Evolutionary conservation across 2,113 vertebrate genomes (phyloP).

Genomic region (Drymodes brunneopygia): DNA sequence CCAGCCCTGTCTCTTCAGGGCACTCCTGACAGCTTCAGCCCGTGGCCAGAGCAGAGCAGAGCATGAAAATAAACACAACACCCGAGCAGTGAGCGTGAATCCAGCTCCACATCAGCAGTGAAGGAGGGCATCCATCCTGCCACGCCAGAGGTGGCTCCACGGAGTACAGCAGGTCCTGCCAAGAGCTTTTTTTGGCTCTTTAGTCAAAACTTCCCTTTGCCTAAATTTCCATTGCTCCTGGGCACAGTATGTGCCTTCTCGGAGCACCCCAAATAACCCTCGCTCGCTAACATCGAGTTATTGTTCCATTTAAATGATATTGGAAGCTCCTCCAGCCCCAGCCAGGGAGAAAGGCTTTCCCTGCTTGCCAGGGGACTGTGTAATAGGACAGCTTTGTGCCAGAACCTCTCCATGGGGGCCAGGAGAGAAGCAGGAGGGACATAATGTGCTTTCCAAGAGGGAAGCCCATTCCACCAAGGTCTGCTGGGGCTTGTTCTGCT

Average conservation of each 20-base stretch:
- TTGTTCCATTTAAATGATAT: constrained; percentile 27
- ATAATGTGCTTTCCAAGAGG: constrained; percentile 16
- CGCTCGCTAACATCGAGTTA: not conserved
- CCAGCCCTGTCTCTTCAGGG: not conserved
- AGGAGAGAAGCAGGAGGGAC: constrained; percentile 13
- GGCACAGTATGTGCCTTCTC: constrained; percentile 39
- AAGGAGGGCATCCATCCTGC: not conserved
- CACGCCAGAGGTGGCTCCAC: not conserved
- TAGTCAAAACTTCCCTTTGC: constrained; percentile 56
- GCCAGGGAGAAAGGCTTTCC: constrained; percentile 12
- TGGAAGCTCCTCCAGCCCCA: constrained; percentile 37
- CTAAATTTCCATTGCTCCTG: constrained; percentile 47
- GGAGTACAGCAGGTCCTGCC: constrained; percentile 32
- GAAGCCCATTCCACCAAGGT: constrained; percentile 8
- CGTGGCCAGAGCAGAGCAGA: not conserved
- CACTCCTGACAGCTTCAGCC: not conserved
- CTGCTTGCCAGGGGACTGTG: constrained; percentile 21
- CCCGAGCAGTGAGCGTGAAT: not conserved
- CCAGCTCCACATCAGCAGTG: not conserved
- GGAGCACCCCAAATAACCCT: constrained; percentile 43
- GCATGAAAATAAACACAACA: not conserved
- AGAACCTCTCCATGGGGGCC: not conserved
- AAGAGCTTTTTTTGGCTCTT: constrained; percentile 38
- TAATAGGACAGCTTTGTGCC: not conserved
- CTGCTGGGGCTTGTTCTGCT: constrained; percentile 12